Evolutionary conservation across 2,797 vertebrate species (phyloP), one percentile per base, ranked within the genome.

Genomic region (Cossypha polioptera): DNA sequence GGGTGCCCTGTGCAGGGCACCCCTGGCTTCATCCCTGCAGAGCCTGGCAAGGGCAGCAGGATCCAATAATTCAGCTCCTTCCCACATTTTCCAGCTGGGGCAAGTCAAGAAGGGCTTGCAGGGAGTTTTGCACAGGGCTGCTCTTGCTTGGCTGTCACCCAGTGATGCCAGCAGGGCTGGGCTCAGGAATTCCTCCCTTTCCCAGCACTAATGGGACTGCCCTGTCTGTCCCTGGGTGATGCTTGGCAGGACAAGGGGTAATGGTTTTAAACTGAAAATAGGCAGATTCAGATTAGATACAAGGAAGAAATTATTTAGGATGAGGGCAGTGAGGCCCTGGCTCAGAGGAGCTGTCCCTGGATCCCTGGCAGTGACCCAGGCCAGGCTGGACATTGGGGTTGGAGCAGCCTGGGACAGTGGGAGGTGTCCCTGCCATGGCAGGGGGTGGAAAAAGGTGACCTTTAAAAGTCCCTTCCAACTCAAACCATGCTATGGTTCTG

Each of bases 1-100:
- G 95, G 95, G 95, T 22, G n/a, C 63, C 68, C 74, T 4, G 13
- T 2, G 73, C 79, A 88, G 87, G 43, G 92, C 83, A 48, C 90
- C 96, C 35, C 9, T 36, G 86, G 96, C 79, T 92, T 95, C 96
- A 96, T 89, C 83, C 48, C 93, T 74, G 24, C 9, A 88, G 90
- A 35, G 58, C 85, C 93, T 96, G 97, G 95, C 96, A 95, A 88
- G 78, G 53, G 88, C 57, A 71, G 75, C 16, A 63, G 87, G 94
- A 92, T 81, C 77, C 29, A 13, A 91, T 47, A 77, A 81, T 71
- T 88, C 95, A 83, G 67, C 65, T 95, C 87, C 80, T 87, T 28
- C 53, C 38, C 26, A 35, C 33, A 9, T 83, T 92, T 84, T n/a
- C 22, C 89, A 86, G 77, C 65, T 40, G 40, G 58, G 1, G 33